Conservation (phyloP, 2,888 invertebrate genomes). For the Archips xylosteana region DNA sequence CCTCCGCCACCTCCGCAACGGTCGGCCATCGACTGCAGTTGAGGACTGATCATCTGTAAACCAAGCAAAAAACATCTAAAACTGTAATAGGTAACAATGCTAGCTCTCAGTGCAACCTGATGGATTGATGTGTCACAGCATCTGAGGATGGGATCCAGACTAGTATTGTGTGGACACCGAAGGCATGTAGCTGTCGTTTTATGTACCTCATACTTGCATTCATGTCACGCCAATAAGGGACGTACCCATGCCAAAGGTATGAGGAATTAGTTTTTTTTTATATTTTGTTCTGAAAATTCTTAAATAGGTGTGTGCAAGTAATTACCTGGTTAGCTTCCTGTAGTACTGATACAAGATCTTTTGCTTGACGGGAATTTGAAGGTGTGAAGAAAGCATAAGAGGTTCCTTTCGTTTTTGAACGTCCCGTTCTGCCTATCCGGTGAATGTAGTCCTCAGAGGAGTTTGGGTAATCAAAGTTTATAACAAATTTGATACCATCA, state of each 20-base stretch:
- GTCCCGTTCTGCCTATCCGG: constrained; percentile 97
- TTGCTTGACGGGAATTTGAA: constrained; percentile 94
- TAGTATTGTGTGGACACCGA: constrained; percentile 90
- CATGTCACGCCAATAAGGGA: constrained; percentile 88
- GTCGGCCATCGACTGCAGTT: constrained; percentile 92
- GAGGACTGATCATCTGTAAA: constrained; percentile 92
- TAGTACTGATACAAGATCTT: constrained; percentile 94
- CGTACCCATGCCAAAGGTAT: constrained; percentile 92
- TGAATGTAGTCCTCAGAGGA: constrained; percentile 98
- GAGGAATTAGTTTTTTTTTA: constrained; percentile 77
- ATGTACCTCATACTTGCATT: constrained; percentile 91
- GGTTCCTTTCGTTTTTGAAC: constrained; percentile 94
- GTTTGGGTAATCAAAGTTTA: constrained; percentile 98
- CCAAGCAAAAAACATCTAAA: constrained; percentile 25
- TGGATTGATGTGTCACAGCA: constrained; percentile 81
- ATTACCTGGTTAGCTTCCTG: constrained; percentile 95
- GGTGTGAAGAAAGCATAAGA: constrained; percentile 98
- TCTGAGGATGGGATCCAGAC: constrained; percentile 92
- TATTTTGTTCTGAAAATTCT: no score
- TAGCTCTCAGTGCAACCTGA: not conserved
- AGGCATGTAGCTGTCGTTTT: constrained; percentile 89
- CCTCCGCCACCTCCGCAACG: constrained; percentile 87
- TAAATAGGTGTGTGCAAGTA: constrained; percentile 36
- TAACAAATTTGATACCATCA: constrained; percentile 97
- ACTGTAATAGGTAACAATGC: not conserved